Evolutionary conservation across 1,140 invertebrate genomes (phyloP).

Genomic region (Nasonia vitripennis): DNA sequence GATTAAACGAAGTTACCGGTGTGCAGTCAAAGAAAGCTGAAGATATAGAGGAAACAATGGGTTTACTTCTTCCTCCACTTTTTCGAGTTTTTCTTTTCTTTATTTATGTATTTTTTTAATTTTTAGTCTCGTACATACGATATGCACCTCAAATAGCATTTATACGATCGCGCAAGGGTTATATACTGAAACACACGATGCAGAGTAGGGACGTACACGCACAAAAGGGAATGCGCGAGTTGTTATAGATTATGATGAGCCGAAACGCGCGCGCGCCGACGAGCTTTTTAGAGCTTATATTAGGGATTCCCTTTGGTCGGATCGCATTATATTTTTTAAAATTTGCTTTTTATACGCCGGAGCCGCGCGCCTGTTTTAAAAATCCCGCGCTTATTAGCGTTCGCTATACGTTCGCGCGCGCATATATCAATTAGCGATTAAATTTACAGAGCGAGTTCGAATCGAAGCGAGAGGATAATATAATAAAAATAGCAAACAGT

Average conservation of each 20-base stretch:
- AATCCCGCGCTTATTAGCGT: background rate
- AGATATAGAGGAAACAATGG: constrained; percentile 51
- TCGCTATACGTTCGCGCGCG: background rate
- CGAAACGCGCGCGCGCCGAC: background rate
- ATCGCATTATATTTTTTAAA: constrained; percentile 16
- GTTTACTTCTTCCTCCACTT: background rate
- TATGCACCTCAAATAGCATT: background rate
- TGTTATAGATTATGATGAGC: constrained; percentile 11
- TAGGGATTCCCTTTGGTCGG: constrained; percentile 40
- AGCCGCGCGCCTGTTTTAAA: background rate
- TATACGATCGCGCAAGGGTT: background rate
- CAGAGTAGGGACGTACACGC: no score
- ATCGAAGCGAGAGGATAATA: background rate
- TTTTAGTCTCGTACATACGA: no score
- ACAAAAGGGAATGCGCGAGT: constrained; percentile 11
- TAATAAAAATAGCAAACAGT: no score
- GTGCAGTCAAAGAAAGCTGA: constrained; percentile 50
- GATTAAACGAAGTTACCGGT: constrained; percentile 51
- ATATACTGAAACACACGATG: constrained; percentile 15
- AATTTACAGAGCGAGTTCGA: background rate
- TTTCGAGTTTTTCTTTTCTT: background rate
- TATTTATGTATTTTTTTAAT: background rate
- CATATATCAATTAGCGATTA: background rate
- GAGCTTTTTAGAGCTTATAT: constrained; percentile 23
- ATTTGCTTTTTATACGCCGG: background rate